Evolutionary conservation across 1,140 invertebrate genomes (phyloP), one percentile per base, ranked within the genome.

Genomic region (Venturia canescens): DNA sequence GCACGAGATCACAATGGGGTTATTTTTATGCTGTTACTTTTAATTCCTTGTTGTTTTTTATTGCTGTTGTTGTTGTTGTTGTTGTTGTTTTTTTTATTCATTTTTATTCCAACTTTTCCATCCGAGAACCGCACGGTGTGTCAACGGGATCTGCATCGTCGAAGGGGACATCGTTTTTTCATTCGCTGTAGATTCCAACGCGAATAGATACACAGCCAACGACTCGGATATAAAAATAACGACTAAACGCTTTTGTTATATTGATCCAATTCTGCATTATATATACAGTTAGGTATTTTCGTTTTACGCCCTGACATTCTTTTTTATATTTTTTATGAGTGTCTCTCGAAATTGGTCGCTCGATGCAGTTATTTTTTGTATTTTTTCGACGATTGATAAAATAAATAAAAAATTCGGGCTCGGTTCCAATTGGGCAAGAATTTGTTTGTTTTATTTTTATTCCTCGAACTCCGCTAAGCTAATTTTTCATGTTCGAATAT

Each of bases 21-120:
- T 53, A 53, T 53, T 53, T 53, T 53, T 53, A 53, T n/a, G 50
- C 50, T 21, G 16, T 53, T 53, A 53, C n/a, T 53, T 53, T 53
- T 53, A 53, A 53, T 53, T 53, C 50, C 16, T 53, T 53, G 50
- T 53, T n/a, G 4, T 53, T 15, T 53, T 53, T 15, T 53, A n/a
- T n/a, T n/a, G 50, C 50, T 21, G 16, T 53, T 53, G n/a, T 11
- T 53, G 18, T 53, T 53, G n/a, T 53, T 53, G 50, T 53, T n/a
- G 4, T 53, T 15, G 4, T 53, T 15, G n/a, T 53, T 53, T 53
- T 53, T 7, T 53, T n/a, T 34, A 3, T 34, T 34, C n/a, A n/a
- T 34, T 34, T 44, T 44, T 44, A 11, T 44, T 44, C 13, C 38
- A 44, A 44, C 38, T 44, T 44, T 44, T 44, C 38, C 38, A 44